phyloP scores from a whole-genome alignment of 2,888 invertebrate genomes.

The Coelinius sp. region DNA sequence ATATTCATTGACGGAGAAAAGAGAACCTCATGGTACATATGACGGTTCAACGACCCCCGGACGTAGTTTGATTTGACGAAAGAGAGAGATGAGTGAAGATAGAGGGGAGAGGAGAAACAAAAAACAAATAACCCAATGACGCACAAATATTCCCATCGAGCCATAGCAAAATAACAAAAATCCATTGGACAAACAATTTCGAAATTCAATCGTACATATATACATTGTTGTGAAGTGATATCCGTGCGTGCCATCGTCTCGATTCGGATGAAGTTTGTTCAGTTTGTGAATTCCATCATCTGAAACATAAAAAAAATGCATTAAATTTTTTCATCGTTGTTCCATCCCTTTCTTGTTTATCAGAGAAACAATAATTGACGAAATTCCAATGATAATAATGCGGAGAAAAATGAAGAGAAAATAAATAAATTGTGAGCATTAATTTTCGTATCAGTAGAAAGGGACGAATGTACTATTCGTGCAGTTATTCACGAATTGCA shows the following conservation, averaged over 20 bases:
- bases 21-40: conserved; percentile 37
- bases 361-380: background rate
- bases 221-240: background rate
- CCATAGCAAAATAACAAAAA: conserved; percentile 59
- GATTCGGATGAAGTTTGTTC: background rate
- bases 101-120: background rate
- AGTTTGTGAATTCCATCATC: conserved; percentile 7
- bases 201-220: background rate
- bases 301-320: background rate
- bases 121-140: conserved; percentile 52
- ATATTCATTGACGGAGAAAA: conserved; percentile 59
- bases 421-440: background rate
- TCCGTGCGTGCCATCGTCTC: background rate
- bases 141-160: conserved; percentile 50
- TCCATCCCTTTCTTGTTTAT: background rate
- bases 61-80: conserved; percentile 58
- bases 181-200: conserved; percentile 55
- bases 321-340: background rate
- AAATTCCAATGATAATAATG: background rate
- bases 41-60: conserved; percentile 63
- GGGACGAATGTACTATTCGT: conserved; percentile 34
- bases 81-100: conserved; percentile 36
- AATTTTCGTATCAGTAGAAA: conserved; percentile 8
- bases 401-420: no score
- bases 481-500: conserved; percentile 30